phyloP scores from a whole-genome alignment of 2,888 invertebrate genomes.

The Calliphora vomitoria region DNA sequence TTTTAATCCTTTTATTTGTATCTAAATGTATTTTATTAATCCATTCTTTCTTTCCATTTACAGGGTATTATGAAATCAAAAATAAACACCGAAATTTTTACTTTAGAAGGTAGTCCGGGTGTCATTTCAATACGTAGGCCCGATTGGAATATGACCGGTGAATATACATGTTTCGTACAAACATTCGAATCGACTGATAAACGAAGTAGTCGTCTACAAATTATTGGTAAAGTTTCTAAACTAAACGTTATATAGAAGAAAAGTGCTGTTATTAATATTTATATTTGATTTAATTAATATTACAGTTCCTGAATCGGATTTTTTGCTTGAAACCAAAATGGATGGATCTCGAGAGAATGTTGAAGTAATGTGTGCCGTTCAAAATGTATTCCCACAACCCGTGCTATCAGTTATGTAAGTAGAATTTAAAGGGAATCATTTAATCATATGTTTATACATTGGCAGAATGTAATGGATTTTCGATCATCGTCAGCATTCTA shows the following conservation, averaged over 20 bases:
- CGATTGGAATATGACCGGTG: slow-evolving; percentile 85
- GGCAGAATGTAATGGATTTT: not conserved
- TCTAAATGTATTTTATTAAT: not conserved
- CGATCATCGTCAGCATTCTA: too few relatives aligned
- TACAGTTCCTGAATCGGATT: slow-evolving; percentile 84
- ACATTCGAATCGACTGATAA: slow-evolving; percentile 84
- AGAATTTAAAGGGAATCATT: slow-evolving; percentile 34
- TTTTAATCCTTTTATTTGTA: too few relatives aligned
- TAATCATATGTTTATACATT: too few relatives aligned
- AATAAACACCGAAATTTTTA: slow-evolving; percentile 83
- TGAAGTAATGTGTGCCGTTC: slow-evolving; percentile 83
- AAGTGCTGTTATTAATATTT: slow-evolving; percentile 5
- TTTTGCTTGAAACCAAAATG: slow-evolving; percentile 83
- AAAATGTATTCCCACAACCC: slow-evolving; percentile 84
- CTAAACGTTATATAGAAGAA: too few relatives aligned
- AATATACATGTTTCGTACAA: slow-evolving; percentile 84
- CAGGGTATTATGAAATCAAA: slow-evolving; percentile 84
- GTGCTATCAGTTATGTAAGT: slow-evolving; percentile 83
- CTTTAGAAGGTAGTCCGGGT: slow-evolving; percentile 83
- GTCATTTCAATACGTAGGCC: slow-evolving; percentile 84
- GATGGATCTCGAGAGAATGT: slow-evolving; percentile 82
- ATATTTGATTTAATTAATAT: not conserved
- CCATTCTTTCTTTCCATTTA: not conserved
- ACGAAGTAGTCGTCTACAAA: slow-evolving; percentile 84
- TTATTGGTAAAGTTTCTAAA: slow-evolving; percentile 83